These are phyloP conservation scores for Hypsopygia costalis DNA, from an alignment of 2,888 invertebrate species.

Conservation along the genomic window DNA sequence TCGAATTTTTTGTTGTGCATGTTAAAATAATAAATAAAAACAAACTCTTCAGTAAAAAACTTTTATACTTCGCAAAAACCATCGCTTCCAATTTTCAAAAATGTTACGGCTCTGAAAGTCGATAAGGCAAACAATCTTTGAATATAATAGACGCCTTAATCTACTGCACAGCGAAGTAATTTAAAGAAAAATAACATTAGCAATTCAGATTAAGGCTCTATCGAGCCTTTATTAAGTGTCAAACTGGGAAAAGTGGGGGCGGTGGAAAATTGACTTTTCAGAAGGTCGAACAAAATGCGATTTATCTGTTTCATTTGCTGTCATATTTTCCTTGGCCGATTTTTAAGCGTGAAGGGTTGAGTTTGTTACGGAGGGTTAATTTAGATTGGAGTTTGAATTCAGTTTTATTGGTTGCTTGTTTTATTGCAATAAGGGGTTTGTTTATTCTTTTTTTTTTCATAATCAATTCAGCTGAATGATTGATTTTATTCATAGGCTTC, in stretches of 20 bases:
- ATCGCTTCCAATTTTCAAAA: not conserved
- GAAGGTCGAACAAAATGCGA: slow-evolving; percentile 38
- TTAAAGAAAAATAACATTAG: slow-evolving; percentile 79
- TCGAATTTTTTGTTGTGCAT: too few relatives aligned
- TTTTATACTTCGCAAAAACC: too few relatives aligned
- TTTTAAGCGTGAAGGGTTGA: slow-evolving; percentile 6
- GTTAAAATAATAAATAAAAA: too few relatives aligned
- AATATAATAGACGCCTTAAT: slow-evolving; percentile 68
- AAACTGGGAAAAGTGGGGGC: slow-evolving; percentile 46
- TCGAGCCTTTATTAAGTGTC: slow-evolving; percentile 72
- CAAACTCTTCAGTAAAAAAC: too few relatives aligned
- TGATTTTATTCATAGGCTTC: too few relatives aligned
- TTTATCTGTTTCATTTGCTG: slow-evolving; percentile 38
- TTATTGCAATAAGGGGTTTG: too few relatives aligned
- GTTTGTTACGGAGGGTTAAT: not conserved
- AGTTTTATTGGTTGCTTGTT: too few relatives aligned
- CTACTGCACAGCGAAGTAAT: slow-evolving; percentile 61
- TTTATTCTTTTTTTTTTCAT: too few relatives aligned
- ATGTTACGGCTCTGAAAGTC: slow-evolving; percentile 15
- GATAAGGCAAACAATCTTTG: slow-evolving; percentile 61
- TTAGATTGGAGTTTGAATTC: too few relatives aligned
- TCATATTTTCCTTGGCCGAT: slow-evolving; percentile 32
- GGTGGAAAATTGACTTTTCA: slow-evolving; percentile 60
- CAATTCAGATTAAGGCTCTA: slow-evolving; percentile 70
- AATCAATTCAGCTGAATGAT: too few relatives aligned